Evolutionary conservation across 2,888 invertebrate genomes (phyloP), one percentile per base, ranked within the genome.

Genomic region (Gerosis bhagava): DNA sequence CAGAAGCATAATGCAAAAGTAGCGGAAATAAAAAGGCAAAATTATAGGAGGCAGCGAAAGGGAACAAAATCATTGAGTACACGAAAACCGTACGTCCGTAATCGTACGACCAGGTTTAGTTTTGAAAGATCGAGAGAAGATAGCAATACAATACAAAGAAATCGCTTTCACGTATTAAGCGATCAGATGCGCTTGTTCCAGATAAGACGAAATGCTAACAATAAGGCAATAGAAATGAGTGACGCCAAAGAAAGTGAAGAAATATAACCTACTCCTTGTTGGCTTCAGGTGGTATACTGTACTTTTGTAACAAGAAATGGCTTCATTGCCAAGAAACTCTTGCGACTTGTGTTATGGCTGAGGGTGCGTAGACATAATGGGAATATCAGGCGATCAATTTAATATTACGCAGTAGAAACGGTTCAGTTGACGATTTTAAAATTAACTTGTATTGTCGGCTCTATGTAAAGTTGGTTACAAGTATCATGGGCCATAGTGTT

Each of bases 11-110:
- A 68, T 67, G 54, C 52, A 24, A 28, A 51, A 69, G 65, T 82
- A 59, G 78, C 83, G 81, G 74, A 79, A 75, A 83, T 81, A 83
- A 83, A n/a, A 37, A 17, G 17, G 17, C 17, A 53, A 70, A 65
- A 76, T 80, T 77, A 76, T 59, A 53, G 54, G 62, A 65, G 41
- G 53, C 70, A 70, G 60, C 71, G 66, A 74, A 62, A 70, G 57
- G 73, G 68, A 70, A 69, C 73, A 24, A 17, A 37, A 29, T 31
- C n/a, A n/a, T 25, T 24, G 29, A 29, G 36, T 11, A 25, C 29
- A 37, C 37, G 12, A 37, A 45, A 45, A 31, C n/a, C n/a, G n/a
- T n/a, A n/a, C n/a, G n/a, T n/a, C 17, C 31, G 12, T 37, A 45
- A 31, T 45, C 37, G 24, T 24, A 15, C 16, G 19, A 25, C 19